phyloP scores from a whole-genome alignment of 2,797 vertebrate species.

The Lithobates sylvaticus region DNA sequence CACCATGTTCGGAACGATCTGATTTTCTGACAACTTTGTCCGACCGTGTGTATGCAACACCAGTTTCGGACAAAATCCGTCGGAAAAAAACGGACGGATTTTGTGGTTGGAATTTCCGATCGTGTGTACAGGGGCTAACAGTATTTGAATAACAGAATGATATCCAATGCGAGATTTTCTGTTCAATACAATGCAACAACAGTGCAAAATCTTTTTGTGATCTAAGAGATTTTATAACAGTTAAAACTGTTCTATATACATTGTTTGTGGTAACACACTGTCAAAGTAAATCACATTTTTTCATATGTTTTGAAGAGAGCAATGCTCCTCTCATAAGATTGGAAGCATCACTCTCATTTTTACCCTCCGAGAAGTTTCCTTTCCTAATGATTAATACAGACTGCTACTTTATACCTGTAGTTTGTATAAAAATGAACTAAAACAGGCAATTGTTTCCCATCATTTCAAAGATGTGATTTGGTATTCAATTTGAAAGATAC shows the following conservation, averaged over 20 bases:
- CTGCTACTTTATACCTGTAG: background rate
- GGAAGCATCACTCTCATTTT: background rate
- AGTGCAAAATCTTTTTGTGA: background rate
- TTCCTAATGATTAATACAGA: background rate
- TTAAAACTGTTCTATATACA: slow-evolving; percentile 19
- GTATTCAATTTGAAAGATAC: background rate
- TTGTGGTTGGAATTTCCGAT: too few relatives aligned
- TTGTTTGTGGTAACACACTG: background rate
- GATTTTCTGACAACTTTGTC: too few relatives aligned
- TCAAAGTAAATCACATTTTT: background rate
- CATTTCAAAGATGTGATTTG: background rate
- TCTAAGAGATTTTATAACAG: background rate
- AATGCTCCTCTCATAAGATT: background rate
- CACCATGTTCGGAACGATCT: too few relatives aligned
- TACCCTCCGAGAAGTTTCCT: background rate
- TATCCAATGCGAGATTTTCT: background rate
- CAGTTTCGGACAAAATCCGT: too few relatives aligned
- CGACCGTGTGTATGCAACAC: too few relatives aligned
- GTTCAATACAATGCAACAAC: background rate
- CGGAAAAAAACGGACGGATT: too few relatives aligned
- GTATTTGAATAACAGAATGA: background rate
- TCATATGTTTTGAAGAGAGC: background rate
- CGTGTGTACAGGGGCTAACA: too few relatives aligned
- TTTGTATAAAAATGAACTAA: background rate
- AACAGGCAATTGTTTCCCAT: background rate